These are phyloP conservation scores for Etheostoma spectabile DNA, from an alignment of 2,113 vertebrate species.

Conservation along the genomic window DNA sequence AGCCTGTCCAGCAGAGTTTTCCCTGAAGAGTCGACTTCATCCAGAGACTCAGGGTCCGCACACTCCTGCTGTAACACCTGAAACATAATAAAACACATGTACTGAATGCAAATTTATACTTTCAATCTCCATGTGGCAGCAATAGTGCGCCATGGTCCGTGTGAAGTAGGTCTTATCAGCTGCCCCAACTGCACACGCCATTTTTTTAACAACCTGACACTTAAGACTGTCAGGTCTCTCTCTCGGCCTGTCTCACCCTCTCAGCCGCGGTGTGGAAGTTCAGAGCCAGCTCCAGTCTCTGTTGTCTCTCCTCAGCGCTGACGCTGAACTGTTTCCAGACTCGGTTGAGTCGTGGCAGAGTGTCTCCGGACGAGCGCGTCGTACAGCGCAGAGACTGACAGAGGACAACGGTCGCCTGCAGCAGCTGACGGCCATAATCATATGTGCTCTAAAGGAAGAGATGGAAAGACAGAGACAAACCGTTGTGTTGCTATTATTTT, in stretches of 20 bases:
- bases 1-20: slow-evolving; percentile 95
- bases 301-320: slow-evolving; percentile 93
- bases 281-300: slow-evolving; percentile 91
- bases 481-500: not conserved
- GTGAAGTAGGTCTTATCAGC: not conserved
- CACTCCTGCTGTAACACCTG: slow-evolving; percentile 92
- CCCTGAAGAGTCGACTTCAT: slow-evolving; percentile 93
- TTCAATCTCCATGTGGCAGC: not conserved
- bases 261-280: slow-evolving; percentile 92
- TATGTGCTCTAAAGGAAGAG: slow-evolving; percentile 91
- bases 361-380: slow-evolving; percentile 96
- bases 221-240: not conserved
- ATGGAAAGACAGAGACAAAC: not conserved
- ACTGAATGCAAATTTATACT: not conserved
- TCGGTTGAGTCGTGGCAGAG: slow-evolving; percentile 94
- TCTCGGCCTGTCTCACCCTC: slow-evolving; percentile 83
- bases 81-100: not conserved
- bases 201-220: not conserved
- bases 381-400: slow-evolving; percentile 97
- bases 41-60: slow-evolving; percentile 89
- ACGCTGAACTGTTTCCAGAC: slow-evolving; percentile 98
- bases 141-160: not conserved
- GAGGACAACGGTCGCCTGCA: slow-evolving; percentile 97
- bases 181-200: not conserved
- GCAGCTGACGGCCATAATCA: slow-evolving; percentile 95